Base-by-base conservation (phyloP, 2,888 invertebrate genomes). In the Cheilosia soror region DNA sequence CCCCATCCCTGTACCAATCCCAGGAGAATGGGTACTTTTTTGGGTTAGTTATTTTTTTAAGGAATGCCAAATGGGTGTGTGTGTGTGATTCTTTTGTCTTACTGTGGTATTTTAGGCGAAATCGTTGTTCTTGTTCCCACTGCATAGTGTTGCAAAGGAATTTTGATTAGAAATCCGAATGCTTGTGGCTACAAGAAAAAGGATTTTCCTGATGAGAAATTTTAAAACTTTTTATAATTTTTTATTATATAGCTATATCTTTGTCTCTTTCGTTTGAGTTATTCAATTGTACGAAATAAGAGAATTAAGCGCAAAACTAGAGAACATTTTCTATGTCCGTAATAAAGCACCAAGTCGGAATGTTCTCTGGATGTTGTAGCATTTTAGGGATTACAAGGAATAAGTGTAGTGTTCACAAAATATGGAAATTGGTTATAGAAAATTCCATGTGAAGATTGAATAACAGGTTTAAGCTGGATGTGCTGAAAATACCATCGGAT, bases 111-210 rank as follows among this genome's bases (percentile, higher is more conserved):
- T 71, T 76, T 65, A 53, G 49, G 53, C 53, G 60, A 62, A 75
- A 63, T 69, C 49, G 73, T 57, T 69, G 42, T 68, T 53, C 79
- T 40, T 83, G 31, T 11, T 47, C 25, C 44, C 29, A 63, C 65
- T 57, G 62, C 44, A 20, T 77, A 66, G 82, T 66, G 77, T 62
- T 20, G 62, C 33, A 73, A 49, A 73, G 73, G 83, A 84, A 79
- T 84, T 79, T 84, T 84, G 83, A 84, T 84, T 84, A 84, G 83
- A 84, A 75, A 69, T 62, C 83, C 73, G n/a, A 79, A 68, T 79
- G 73, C 72, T 77, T 68, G 31, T 51, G 51, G 53, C 49, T 53
- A 69, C 49, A 69, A 66, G 66, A 72, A 60, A 63, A 53, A 49
- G 75, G 68, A 65, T 63, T 78, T 82, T 58, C 73, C 63, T 73